A percentile compares a stretch with the other conserved stretches of the same genome.
Conservation (phyloP, 2,797 vertebrate species). For the Enteromius mattozi region DNA sequence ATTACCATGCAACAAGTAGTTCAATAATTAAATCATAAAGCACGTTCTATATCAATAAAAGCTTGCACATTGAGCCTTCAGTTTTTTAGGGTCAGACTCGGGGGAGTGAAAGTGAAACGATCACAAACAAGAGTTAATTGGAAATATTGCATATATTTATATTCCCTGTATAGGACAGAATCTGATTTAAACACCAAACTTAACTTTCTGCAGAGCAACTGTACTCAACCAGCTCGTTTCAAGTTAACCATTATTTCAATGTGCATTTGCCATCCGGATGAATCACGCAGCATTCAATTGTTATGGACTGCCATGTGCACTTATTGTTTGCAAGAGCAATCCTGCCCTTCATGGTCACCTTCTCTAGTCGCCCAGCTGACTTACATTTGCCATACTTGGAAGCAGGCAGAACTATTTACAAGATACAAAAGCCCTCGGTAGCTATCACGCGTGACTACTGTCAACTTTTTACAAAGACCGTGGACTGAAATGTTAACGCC, state of each 20-base stretch:
- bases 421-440: not conserved
- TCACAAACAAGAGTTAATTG: not conserved
- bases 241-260: not conserved
- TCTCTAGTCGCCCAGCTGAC: constrained; percentile 53
- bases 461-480: fast-evolving
- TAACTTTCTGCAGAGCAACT: not conserved
- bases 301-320: not conserved
- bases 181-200: not conserved
- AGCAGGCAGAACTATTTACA: not conserved
- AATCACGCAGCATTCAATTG: not conserved
- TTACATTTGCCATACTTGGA: constrained; percentile 21
- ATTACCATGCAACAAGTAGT: not conserved
- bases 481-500: not conserved
- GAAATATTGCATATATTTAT: not conserved
- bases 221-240: not conserved
- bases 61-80: not conserved
- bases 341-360: constrained; percentile 75
- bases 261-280: not conserved
- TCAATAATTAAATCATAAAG: not conserved
- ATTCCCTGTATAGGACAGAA: not conserved
- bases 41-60: not conserved
- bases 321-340: constrained; percentile 4
- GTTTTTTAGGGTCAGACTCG: not conserved
- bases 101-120: not conserved
- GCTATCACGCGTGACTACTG: not conserved